Evolutionary conservation across 2,113 vertebrate genomes (phyloP).

Genomic region (Poeciliopsis occidentalis): DNA sequence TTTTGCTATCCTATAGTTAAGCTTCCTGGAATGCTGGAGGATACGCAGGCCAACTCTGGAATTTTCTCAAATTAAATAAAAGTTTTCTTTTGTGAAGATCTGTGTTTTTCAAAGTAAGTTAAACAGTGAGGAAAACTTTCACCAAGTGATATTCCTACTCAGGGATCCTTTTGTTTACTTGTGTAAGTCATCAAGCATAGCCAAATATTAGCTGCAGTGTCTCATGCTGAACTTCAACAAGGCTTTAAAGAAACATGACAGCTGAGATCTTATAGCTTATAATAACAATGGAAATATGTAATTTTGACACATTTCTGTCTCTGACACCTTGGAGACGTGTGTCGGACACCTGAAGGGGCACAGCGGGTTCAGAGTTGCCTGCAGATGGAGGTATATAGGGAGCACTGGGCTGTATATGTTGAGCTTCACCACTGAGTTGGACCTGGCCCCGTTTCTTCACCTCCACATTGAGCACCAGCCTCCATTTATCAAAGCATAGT

Average conservation of each 20-base stretch:
- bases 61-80: too few species aligned
- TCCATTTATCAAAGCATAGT: slow-evolving; percentile 11
- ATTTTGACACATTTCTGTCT: background rate
- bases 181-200: too few species aligned
- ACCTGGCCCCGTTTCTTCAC: background rate
- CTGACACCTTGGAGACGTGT: background rate
- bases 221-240: background rate
- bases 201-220: background rate
- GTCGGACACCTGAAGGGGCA: background rate
- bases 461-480: slow-evolving; percentile 2
- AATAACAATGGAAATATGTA: background rate
- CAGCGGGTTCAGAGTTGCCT: background rate
- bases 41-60: too few species aligned
- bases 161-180: too few species aligned
- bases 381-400: background rate
- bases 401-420: background rate
- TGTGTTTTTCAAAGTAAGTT: too few species aligned
- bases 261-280: background rate
- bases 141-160: too few species aligned
- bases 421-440: background rate
- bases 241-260: background rate
- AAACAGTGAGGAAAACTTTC: too few species aligned
- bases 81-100: too few species aligned
- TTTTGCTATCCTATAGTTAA: background rate
- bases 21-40: too few species aligned